phyloP scores from a whole-genome alignment of 1,140 invertebrate genomes.

The Bombus confusus region DNA sequence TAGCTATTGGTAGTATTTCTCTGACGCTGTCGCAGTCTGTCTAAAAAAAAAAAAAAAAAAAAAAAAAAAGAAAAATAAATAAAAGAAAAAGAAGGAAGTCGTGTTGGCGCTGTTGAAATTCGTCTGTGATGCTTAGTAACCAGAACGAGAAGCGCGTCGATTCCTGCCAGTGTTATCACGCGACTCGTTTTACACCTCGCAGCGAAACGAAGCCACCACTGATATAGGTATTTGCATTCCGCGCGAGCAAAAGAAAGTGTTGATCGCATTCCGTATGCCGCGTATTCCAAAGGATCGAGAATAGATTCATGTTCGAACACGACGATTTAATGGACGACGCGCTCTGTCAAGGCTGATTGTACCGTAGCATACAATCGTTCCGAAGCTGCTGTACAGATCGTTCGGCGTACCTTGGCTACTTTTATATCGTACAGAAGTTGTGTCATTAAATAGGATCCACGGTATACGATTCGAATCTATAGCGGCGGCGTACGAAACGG shows the following conservation, averaged over 20 bases:
- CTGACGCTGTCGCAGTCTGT: background rate
- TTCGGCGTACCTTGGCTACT: background rate
- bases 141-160: constrained; percentile 31
- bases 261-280: constrained; percentile 60
- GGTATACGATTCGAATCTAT: background rate
- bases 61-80: background rate
- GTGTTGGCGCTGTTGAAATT: constrained; percentile 30
- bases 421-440: constrained; percentile 24
- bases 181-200: constrained; percentile 58
- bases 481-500: background rate
- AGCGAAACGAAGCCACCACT: constrained; percentile 34
- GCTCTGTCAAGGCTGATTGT: background rate
- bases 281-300: constrained; percentile 31
- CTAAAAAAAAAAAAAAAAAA: background rate
- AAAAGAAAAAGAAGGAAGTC: background rate
- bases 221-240: constrained; percentile 62
- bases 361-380: too few species aligned
- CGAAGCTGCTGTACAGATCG: background rate
- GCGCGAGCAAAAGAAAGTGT: constrained; percentile 27
- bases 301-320: background rate
- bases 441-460: constrained; percentile 15
- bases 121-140: background rate
- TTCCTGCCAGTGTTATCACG: constrained; percentile 49
- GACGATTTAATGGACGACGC: constrained; percentile 1
- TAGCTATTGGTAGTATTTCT: background rate